These are phyloP conservation scores for Endomychus coccineus DNA, from an alignment of 2,888 invertebrate genomes.

Conservation along the genomic window DNA sequence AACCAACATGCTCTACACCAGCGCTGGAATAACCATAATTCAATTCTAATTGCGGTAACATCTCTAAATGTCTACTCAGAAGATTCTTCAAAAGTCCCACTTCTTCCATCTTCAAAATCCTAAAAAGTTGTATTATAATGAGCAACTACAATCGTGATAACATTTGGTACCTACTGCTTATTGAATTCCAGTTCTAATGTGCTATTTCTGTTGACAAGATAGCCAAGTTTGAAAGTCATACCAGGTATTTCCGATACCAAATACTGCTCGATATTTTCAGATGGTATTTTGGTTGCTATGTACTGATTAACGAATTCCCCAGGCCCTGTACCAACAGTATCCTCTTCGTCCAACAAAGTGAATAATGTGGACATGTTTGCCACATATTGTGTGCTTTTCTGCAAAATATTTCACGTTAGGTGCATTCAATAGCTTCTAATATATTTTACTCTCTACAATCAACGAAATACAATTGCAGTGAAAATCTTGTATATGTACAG, in stretches of 20 bases:
- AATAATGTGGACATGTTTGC: conserved; percentile 24
- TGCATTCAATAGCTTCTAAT: neutral
- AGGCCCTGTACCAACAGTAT: conserved; percentile 28
- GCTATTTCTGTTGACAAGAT: conserved; percentile 5
- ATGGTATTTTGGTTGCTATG: conserved; percentile 20
- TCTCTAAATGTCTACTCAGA: conserved; percentile 13
- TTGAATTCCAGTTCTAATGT: conserved; percentile 16
- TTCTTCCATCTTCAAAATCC: conserved; percentile 19
- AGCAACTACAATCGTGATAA: neutral
- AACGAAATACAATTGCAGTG: no score
- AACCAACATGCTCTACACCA: conserved; percentile 32
- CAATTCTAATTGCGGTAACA: conserved; percentile 4
- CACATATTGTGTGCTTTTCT: conserved; percentile 17
- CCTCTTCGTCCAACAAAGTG: conserved; percentile 21
- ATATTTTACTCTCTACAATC: no score
- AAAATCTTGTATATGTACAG: no score
- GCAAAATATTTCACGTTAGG: conserved; percentile 13
- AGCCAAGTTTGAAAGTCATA: conserved; percentile 9
- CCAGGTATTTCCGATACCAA: conserved; percentile 9
- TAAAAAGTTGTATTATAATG: conserved; percentile 11
- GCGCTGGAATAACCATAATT: conserved; percentile 33
- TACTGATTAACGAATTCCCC: conserved; percentile 24
- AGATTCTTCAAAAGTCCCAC: conserved; percentile 21
- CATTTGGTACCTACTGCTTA: conserved; percentile 7
- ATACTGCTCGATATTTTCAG: no score